Evolutionary conservation across 2,888 invertebrate species (phyloP).

Genomic region (Brachyptera putata): DNA sequence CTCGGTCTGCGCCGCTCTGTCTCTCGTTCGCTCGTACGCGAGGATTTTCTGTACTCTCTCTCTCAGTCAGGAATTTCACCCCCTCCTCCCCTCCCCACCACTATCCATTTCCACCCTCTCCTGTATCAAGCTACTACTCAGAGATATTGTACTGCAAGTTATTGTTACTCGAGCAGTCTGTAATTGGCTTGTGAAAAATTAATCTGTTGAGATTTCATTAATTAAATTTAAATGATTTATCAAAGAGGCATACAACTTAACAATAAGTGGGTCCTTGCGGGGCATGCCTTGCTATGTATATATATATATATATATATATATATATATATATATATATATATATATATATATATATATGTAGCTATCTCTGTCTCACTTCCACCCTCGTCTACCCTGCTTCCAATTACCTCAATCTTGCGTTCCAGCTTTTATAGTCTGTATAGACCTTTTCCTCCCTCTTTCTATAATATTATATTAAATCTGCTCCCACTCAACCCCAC

Average conservation of each 20-base stretch:
- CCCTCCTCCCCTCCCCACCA: not conserved
- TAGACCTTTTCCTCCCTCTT: slow-evolving; percentile 4
- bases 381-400: too few species aligned
- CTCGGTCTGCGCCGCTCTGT: not conserved
- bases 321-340: too few species aligned
- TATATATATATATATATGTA: too few species aligned
- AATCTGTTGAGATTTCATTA: slow-evolving; percentile 13
- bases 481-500: not conserved
- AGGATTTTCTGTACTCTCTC: not conserved
- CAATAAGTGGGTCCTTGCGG: slow-evolving; percentile 12
- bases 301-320: too few species aligned
- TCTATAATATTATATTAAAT: slow-evolving; percentile 8
- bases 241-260: slow-evolving; percentile 7
- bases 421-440: too few species aligned
- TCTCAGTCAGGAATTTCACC: too few species aligned
- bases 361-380: not conserved
- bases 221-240: slow-evolving; percentile 15
- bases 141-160: not conserved
- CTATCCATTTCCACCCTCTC: not conserved
- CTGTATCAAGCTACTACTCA: not conserved
- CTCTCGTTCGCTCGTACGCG: not conserved
- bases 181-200: slow-evolving; percentile 16
- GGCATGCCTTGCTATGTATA: not conserved
- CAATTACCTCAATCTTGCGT: too few species aligned
- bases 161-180: slow-evolving; percentile 10